phyloP scores from a whole-genome alignment of 1,140 invertebrate species.

The Meteorus sp. region DNA sequence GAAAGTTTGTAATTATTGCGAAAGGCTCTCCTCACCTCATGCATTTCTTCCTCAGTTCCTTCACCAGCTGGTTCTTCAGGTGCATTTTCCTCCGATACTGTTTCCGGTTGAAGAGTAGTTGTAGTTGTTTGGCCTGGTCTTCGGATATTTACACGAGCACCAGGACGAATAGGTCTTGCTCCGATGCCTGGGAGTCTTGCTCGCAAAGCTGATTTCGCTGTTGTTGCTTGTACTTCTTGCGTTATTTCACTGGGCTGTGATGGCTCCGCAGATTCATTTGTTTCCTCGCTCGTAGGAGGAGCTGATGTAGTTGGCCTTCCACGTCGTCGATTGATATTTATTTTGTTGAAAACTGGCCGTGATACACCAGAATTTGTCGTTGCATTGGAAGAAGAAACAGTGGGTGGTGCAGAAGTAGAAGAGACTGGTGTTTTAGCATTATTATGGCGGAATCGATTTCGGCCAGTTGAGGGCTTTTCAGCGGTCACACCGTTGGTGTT shows the following conservation, averaged over 20 bases:
- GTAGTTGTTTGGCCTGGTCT: conserved; percentile 55
- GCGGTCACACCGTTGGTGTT: conserved; percentile 32
- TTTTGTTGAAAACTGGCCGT: conserved; percentile 47
- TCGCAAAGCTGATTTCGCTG: conserved; percentile 32
- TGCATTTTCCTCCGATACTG: conserved; percentile 43
- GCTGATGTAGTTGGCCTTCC: conserved; percentile 43
- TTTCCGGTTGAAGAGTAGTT: conserved; percentile 47
- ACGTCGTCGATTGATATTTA: conserved; percentile 48
- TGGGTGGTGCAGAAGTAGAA: conserved; percentile 33
- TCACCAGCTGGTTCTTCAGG: conserved; percentile 56
- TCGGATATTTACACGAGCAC: conserved; percentile 62
- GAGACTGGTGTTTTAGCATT: conserved; percentile 30
- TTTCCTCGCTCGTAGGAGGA: conserved; percentile 39
- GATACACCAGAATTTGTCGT: conserved; percentile 35
- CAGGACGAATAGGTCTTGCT: conserved; percentile 59
- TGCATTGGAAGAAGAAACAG: conserved; percentile 23
- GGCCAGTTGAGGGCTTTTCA: conserved; percentile 37
- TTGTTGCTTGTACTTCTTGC: conserved; percentile 25
- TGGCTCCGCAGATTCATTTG: conserved; percentile 35
- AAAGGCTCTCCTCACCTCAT: conserved; percentile 41
- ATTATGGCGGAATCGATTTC: conserved; percentile 46
- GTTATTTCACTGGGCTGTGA: conserved; percentile 27
- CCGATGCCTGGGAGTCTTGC: conserved; percentile 39
- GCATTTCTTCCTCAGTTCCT: conserved; percentile 57
- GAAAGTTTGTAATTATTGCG: background rate